A percentile compares a stretch with the other conserved stretches of the same genome.
Evolutionary conservation across 2,888 invertebrate genomes (phyloP).

Genomic region (Drosophila peninsularis): DNA sequence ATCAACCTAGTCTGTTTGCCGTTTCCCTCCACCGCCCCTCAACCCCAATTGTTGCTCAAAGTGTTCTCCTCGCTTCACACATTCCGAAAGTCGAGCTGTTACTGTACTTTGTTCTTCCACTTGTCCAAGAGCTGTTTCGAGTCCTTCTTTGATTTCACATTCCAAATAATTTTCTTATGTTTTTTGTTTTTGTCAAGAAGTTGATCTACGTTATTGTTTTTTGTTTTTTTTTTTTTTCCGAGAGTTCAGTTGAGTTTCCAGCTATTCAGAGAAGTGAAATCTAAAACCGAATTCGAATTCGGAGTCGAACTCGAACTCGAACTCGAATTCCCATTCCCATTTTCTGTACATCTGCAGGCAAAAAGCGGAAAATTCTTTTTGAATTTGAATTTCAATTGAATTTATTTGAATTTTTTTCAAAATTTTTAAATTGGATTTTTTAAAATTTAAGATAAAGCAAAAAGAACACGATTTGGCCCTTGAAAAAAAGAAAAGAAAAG

Average conservation of each 20-base stretch:
- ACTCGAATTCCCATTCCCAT: constrained; percentile 3
- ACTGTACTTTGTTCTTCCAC: constrained; percentile 7
- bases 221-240: constrained; percentile 47
- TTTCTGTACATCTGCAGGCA: constrained; percentile 19
- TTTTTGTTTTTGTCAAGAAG: constrained; percentile 89
- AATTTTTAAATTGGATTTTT: background rate
- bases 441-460: constrained; percentile 2
- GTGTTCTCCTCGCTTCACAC: background rate
- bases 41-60: background rate
- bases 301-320: too few species aligned
- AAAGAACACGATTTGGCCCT: constrained; percentile 74
- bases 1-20: background rate
- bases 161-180: constrained; percentile 23
- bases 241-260: background rate
- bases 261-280: constrained; percentile 37
- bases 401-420: constrained; percentile 11
- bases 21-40: background rate
- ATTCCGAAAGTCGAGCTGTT: background rate
- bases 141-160: constrained; percentile 6
- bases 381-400: constrained; percentile 18
- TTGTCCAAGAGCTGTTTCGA: constrained; percentile 10
- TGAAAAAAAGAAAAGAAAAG: constrained; percentile 21
- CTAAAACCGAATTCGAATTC: background rate
- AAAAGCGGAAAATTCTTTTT: constrained; percentile 80
- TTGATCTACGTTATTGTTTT: constrained; percentile 96